Evolutionary conservation across 2,113 vertebrate species (phyloP).

Genomic region (Columbina picui): DNA sequence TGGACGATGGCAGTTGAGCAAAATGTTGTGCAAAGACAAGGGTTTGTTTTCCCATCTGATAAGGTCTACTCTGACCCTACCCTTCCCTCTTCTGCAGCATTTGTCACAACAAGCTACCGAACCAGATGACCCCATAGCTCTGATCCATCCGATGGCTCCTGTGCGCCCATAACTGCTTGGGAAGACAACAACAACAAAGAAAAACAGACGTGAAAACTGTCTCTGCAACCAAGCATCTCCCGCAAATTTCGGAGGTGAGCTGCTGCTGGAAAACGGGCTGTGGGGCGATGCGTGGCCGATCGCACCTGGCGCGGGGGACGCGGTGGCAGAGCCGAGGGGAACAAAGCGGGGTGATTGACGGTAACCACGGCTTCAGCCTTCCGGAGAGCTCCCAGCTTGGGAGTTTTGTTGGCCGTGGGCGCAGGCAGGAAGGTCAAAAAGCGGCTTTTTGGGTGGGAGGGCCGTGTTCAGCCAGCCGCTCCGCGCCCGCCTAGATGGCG

Average conservation of each 20-base stretch:
- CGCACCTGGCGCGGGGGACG: fast-evolving
- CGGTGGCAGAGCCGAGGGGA: neutral
- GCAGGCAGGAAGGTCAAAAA: neutral
- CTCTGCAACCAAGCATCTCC: fast-evolving
- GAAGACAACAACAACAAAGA: neutral
- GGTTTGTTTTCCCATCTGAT: fast-evolving
- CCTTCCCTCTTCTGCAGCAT: neutral
- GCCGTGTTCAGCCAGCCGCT: neutral
- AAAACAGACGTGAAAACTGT: neutral
- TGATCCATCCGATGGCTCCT: neutral
- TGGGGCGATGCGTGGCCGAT: fast-evolving
- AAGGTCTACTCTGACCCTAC: neutral
- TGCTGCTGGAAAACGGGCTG: fast-evolving
- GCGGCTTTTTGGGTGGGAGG: neutral
- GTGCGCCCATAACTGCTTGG: fast-evolving
- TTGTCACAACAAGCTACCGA: neutral
- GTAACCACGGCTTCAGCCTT: neutral
- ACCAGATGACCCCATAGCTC: neutral
- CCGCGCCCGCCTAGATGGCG: constrained; percentile 76
- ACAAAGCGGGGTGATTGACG: neutral
- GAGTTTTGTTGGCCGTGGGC: neutral
- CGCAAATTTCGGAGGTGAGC: neutral
- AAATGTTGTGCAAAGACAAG: neutral
- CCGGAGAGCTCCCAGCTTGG: neutral
- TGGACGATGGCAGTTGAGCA: fast-evolving